Percentiles rank a stretch among this genome's conserved stretches.
Evolutionary conservation across 2,113 vertebrate genomes (phyloP).

Genomic region (Phylloscopus trochiloides): DNA sequence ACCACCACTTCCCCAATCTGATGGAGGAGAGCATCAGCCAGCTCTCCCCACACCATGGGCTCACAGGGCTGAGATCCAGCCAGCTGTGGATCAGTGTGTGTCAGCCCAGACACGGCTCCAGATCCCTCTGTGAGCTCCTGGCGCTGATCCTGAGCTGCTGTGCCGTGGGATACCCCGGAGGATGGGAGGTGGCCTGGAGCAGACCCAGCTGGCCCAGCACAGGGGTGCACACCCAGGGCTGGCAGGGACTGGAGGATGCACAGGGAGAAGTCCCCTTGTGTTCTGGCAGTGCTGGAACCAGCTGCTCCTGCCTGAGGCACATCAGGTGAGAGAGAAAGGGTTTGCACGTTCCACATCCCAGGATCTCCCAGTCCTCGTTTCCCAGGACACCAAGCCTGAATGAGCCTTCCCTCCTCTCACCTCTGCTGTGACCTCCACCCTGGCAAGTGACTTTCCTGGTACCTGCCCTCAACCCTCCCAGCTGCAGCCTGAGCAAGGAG

Average conservation of each 20-base stretch:
- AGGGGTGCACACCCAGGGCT: accelerated
- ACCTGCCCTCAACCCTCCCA: neutral
- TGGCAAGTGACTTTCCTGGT: neutral
- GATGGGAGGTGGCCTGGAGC: neutral
- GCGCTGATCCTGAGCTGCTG: neutral
- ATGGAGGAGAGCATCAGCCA: neutral
- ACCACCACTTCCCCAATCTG: neutral
- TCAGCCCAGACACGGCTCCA: accelerated
- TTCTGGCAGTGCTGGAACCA: neutral
- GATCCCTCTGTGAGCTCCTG: neutral
- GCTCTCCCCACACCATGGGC: accelerated
- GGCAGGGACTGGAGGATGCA: neutral
- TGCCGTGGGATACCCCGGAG: neutral
- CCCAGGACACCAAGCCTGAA: neutral
- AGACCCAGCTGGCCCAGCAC: neutral
- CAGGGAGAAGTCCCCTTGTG: neutral
- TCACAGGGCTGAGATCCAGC: accelerated
- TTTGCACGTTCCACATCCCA: neutral
- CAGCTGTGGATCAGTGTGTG: accelerated
- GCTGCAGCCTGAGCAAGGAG: accelerated
- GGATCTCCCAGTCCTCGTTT: neutral
- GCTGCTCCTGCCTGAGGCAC: neutral
- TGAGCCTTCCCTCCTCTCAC: neutral
- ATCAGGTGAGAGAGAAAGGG: neutral
- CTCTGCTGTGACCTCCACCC: neutral